Evolutionary conservation across 1,140 invertebrate genomes (phyloP), one percentile per base, ranked within the genome.

Genomic region (Leptinotarsa lineolata): DNA sequence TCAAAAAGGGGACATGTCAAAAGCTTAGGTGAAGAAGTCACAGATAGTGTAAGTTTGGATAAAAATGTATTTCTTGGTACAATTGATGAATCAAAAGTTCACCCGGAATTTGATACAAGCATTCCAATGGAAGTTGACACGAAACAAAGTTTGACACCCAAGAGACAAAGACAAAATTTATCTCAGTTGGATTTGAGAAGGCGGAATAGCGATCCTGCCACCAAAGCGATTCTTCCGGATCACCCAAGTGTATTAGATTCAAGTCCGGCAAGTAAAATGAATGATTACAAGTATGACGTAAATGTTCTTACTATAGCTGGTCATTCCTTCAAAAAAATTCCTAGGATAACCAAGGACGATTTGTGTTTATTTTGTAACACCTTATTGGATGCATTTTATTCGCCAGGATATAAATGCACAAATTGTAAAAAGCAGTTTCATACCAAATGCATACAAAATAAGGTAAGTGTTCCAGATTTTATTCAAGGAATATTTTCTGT

Each of bases 391-490:
- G 90, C 91, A 4, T 92, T 95, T 78, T 88, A 94, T 46, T 91
- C 91, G 5, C 92, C 94, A 77, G 94, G 94, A 0, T 92, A 93
- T 81, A 93, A 93, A 72, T 97, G 95, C 81, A 88, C 90, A 71
- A 90, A 90, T 78, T 97, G 95, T 83, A 93, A 94, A 82, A 89
- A 93, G 71, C 84, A 93, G 1, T 95, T 95, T 83, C 94, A 97
- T 82, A 92, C 93, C 0, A 95, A 95, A 80, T 96, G 95, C 80
- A 93, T 94, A 72, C 92, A 94, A 80, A 94, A 93, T 81, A 92
- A 92, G 72, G 91, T 68, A 22, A 68, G 67, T 39, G 8, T 39
- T 11, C 30, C 39, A 21, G 71, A 54, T 18, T 72, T 63, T 21
- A 30, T 20, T 20, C 8, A 30, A 18, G 4, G 30, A 64, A 21